A percentile compares a stretch with the other conserved stretches of the same genome.
Evolutionary conservation across 2,113 vertebrate genomes (phyloP).

Genomic region (Odontophorus gujanensis): DNA sequence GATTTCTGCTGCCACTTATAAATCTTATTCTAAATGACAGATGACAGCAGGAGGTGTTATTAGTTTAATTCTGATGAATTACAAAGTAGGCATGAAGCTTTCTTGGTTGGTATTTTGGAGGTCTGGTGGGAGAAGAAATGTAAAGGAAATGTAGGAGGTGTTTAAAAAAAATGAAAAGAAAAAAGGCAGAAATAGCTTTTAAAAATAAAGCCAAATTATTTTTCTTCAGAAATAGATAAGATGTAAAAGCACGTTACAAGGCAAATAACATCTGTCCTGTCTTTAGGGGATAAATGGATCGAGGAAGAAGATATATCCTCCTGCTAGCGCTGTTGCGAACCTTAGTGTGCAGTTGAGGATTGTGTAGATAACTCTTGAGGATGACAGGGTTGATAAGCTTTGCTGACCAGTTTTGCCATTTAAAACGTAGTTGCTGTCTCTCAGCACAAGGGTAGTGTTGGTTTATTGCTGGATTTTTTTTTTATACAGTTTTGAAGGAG

Average conservation of each 20-base stretch:
- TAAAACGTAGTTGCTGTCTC: neutral
- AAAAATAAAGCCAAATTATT: neutral
- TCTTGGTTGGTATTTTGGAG: conserved; percentile 3
- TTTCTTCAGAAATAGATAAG: neutral
- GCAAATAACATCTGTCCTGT: neutral
- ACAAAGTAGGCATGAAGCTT: conserved; percentile 14
- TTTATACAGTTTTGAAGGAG: neutral
- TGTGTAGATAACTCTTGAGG: neutral
- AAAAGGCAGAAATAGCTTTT: neutral
- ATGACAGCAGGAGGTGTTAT: conserved; percentile 60
- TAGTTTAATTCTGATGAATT: conserved; percentile 58
- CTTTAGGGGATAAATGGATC: neutral
- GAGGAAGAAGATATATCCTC: neutral
- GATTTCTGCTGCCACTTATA: conserved; percentile 51
- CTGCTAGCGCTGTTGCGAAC: neutral
- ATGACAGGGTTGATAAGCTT: neutral
- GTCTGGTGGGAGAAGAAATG: conserved; percentile 37
- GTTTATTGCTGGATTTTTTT: neutral
- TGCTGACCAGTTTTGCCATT: neutral
- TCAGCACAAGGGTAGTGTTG: neutral
- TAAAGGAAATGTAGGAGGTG: conserved; percentile 42
- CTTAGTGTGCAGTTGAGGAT: neutral
- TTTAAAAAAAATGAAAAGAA: neutral
- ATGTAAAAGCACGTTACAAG: neutral
- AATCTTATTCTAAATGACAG: conserved; percentile 43